phyloP scores from a whole-genome alignment of 35 echinoderm and acorn worm genomes.

The Lytechinus variegatus region DNA sequence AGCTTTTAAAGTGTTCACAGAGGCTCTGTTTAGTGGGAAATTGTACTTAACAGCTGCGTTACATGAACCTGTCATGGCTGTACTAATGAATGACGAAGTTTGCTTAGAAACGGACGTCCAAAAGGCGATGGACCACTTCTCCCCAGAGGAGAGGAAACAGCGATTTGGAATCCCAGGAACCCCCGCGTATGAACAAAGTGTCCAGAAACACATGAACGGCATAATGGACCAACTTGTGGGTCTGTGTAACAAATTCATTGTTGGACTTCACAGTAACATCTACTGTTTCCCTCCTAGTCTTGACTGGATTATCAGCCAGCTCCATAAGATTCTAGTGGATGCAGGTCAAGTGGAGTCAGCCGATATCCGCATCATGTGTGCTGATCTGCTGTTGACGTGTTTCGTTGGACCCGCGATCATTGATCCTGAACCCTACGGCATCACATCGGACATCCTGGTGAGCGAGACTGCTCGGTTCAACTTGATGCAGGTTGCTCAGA shows the following conservation, averaged over 20 bases:
- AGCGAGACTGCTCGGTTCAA: slow-evolving; percentile 93
- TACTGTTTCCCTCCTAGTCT: slow-evolving; percentile 95
- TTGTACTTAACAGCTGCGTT: slow-evolving; percentile 94
- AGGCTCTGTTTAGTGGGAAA: slow-evolving; percentile 80
- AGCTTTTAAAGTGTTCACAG: slow-evolving; percentile 87
- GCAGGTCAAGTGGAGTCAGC: slow-evolving; percentile 66
- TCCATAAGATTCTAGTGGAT: slow-evolving; percentile 81
- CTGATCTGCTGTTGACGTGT: slow-evolving; percentile 79
- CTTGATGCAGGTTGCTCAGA: slow-evolving; percentile 96
- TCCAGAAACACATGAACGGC: slow-evolving; percentile 70
- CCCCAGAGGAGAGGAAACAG: slow-evolving; percentile 73
- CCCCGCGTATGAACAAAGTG: slow-evolving; percentile 65
- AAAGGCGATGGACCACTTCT: slow-evolving; percentile 82
- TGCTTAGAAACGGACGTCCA: slow-evolving; percentile 83
- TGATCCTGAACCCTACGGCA: slow-evolving; percentile 89
- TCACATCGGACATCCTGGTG: slow-evolving; percentile 91
- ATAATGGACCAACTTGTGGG: slow-evolving; percentile 71
- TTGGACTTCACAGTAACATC: slow-evolving; percentile 75
- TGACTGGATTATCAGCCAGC: slow-evolving; percentile 91
- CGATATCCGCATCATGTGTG: slow-evolving; percentile 86
- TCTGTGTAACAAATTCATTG: slow-evolving; percentile 90
- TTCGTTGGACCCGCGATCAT: slow-evolving; percentile 96
- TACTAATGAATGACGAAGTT: slow-evolving; percentile 90
- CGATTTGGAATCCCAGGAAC: slow-evolving; percentile 73
- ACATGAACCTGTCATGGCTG: slow-evolving; percentile 93